Base-by-base conservation (phyloP, 2,888 invertebrate species). In the Girardia tigrina region DNA sequence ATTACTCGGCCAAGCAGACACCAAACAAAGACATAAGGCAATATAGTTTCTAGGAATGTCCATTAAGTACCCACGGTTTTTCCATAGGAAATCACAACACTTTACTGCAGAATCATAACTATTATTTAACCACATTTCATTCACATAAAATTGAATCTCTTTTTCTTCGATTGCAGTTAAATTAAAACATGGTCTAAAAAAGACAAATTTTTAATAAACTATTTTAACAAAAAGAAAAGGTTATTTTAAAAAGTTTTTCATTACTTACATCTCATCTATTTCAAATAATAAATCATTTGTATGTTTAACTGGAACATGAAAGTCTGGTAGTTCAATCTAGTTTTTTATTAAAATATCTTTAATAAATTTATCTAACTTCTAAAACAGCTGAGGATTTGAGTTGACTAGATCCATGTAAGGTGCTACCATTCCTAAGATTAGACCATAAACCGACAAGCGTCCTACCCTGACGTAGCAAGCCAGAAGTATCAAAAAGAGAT, bases 221-320 rank as follows among this genome's bases (percentile, higher is more conserved):
- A n/a, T n/a, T n/a, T n/a, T n/a, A n/a, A n/a, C n/a, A n/a, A n/a
- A n/a, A n/a, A n/a, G n/a, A n/a, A n/a, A n/a, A n/a, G n/a, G n/a
- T n/a, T n/a, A n/a, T n/a, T n/a, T n/a, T n/a, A n/a, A n/a, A n/a
- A n/a, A n/a, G n/a, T n/a, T n/a, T n/a, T n/a, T n/a, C n/a, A n/a
- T n/a, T n/a, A n/a, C n/a, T 56, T 2, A 56, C 56, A 56, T 56
- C n/a, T 56, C 56, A n/a, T 56, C 23, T 8, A n/a, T 4, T 4
- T 56, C 23, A 4, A 16, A 12, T 20, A 12, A 12, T 4, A 23
- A 8, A 56, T 56, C 56, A 56, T 23, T 20, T 20, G 2, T 56
- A n/a, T 56, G 23, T n/a, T 56, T 56, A 4, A 56, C 56, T 56
- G 56, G 56, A n/a, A 56, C n/a, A 56, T 56, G n/a, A n/a, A 56